A percentile compares a stretch with the other conserved stretches of the same genome.
phyloP scores from a whole-genome alignment of 53 echinoderm and acorn worm genomes.

The Paracentrotus lividus region DNA sequence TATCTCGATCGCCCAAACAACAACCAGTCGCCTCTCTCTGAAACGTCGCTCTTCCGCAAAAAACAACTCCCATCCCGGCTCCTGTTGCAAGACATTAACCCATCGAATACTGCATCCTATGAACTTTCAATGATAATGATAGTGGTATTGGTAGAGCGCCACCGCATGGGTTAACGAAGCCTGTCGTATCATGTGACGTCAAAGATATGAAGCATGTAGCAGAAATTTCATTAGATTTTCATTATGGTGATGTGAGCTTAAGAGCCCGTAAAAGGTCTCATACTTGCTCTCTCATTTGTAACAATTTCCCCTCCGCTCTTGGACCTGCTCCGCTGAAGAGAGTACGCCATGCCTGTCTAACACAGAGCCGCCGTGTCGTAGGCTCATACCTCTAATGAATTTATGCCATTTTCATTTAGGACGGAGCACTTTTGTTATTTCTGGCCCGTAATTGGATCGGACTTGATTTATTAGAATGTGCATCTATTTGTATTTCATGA shows the following conservation, averaged over 20 bases:
- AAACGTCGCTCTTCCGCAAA: slow-evolving; percentile 17
- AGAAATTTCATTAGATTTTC: slow-evolving; percentile 70
- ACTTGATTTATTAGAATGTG: slow-evolving; percentile 37
- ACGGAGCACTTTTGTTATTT: slow-evolving; percentile 41
- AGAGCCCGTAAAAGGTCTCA: slow-evolving; percentile 62
- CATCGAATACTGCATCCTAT: background rate
- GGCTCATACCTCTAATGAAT: slow-evolving; percentile 3
- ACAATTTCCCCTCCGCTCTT: slow-evolving; percentile 47
- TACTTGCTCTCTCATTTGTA: slow-evolving; percentile 59
- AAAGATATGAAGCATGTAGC: slow-evolving; percentile 60
- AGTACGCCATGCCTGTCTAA: background rate
- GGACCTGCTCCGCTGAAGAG: background rate
- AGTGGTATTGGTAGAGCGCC: background rate
- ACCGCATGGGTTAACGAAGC: background rate
- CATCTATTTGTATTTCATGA: background rate
- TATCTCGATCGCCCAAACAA: slow-evolving; percentile 8
- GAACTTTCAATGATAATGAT: background rate
- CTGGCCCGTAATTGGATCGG: slow-evolving; percentile 1
- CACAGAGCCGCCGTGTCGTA: background rate
- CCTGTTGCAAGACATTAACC: slow-evolving; percentile 26
- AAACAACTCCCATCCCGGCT: slow-evolving; percentile 38
- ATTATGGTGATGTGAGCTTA: slow-evolving; percentile 57
- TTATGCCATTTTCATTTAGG: slow-evolving; percentile 16
- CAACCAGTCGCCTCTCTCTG: slow-evolving; percentile 9
- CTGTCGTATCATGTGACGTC: slow-evolving; percentile 50